Evolutionary conservation across 1,140 invertebrate genomes (phyloP).

Genomic region (Asobara japonica): DNA sequence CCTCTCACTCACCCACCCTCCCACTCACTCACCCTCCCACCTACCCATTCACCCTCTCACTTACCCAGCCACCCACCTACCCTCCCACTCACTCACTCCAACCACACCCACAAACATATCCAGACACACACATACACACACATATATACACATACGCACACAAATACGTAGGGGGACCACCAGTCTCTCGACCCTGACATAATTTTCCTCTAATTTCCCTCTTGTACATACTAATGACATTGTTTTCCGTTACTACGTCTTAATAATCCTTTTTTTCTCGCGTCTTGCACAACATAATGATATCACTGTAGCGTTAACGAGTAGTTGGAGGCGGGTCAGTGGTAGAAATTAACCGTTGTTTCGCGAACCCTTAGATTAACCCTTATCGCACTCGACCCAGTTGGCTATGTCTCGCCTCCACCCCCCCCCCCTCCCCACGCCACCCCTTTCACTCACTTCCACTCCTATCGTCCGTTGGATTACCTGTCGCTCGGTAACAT

Average conservation of each 20-base stretch:
- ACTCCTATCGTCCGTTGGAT: conserved; percentile 10
- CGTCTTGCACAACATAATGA: background rate
- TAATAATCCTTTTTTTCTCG: background rate
- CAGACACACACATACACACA: too few relatives aligned
- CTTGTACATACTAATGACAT: background rate
- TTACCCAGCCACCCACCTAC: too few relatives aligned
- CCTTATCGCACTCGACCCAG: conserved; percentile 34
- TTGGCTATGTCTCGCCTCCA: conserved; percentile 25
- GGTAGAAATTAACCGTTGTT: conserved; percentile 33
- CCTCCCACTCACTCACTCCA: too few relatives aligned
- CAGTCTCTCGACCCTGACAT: too few relatives aligned
- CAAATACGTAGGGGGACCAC: too few relatives aligned
- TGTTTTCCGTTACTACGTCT: background rate
- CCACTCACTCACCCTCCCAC: too few relatives aligned
- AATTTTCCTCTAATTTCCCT: background rate
- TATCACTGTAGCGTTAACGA: conserved; percentile 11
- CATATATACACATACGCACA: too few relatives aligned
- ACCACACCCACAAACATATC: too few relatives aligned
- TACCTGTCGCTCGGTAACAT: conserved; percentile 26
- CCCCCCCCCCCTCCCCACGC: conserved; percentile 12
- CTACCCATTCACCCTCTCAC: too few relatives aligned
- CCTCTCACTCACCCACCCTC: too few relatives aligned
- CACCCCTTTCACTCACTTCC: conserved; percentile 16
- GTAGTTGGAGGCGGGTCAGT: background rate
- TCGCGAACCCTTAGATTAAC: conserved; percentile 32